Conservation (phyloP, 2,888 invertebrate species). For the Caenorhabditis sp. region DNA sequence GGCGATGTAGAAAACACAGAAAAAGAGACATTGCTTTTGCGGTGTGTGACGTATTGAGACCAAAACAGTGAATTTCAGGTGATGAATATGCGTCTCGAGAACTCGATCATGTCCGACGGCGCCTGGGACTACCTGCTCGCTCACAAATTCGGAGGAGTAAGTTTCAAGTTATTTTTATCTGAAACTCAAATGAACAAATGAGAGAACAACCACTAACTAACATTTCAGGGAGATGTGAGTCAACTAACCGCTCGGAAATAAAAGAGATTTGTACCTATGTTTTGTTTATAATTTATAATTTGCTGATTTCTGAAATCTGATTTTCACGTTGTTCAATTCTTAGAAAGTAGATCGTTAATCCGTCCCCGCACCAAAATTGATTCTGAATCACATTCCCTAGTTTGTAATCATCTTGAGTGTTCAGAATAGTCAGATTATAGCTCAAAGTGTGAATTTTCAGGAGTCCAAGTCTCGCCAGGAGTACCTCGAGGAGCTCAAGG, state of each 20-base stretch:
- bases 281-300: too few species aligned
- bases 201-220: not conserved
- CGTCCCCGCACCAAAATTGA: too few species aligned
- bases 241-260: constrained; percentile 6
- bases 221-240: constrained; percentile 53
- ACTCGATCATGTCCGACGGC: constrained; percentile 87
- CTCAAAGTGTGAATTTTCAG: constrained; percentile 57
- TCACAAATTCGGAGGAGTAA: constrained; percentile 93
- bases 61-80: constrained; percentile 82
- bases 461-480: constrained; percentile 62
- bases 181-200: too few species aligned
- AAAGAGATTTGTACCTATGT: too few species aligned
- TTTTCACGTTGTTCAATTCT: not conserved
- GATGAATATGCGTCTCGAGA: constrained; percentile 88
- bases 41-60: not conserved
- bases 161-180: constrained; percentile 79
- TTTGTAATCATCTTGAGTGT: too few species aligned
- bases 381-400: too few species aligned
- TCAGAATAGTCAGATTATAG: too few species aligned
- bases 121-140: constrained; percentile 91
- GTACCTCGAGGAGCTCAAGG: constrained; percentile 74
- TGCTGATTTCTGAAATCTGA: too few species aligned
- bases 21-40: not conserved
- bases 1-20: not conserved
- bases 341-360: too few species aligned